Evolutionary conservation across 2,113 vertebrate genomes (phyloP).

Genomic region (Bettongia penicillata): DNA sequence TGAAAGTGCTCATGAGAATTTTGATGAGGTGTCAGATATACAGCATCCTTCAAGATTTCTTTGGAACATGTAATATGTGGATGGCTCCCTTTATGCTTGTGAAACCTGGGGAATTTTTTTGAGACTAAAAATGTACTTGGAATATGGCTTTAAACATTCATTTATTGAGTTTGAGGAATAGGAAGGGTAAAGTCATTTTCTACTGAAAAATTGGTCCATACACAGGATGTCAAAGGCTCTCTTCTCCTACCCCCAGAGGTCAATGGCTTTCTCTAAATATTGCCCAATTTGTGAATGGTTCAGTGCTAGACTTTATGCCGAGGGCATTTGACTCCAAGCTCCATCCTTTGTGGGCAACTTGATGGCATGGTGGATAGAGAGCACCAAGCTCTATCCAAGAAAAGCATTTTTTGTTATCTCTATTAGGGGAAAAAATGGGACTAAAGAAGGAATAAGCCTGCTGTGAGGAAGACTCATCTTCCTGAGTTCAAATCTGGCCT

Average conservation of each 20-base stretch:
- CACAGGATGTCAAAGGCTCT: not conserved
- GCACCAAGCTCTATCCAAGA: no score
- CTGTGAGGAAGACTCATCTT: not conserved
- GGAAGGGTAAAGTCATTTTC: not conserved
- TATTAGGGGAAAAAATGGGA: no score
- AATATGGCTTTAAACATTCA: not conserved
- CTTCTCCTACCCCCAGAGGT: not conserved
- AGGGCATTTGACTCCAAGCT: not conserved
- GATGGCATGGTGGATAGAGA: not conserved
- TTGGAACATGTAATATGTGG: not conserved
- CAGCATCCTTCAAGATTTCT: not conserved
- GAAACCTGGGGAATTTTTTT: not conserved
- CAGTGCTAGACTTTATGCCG: not conserved
- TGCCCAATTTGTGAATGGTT: not conserved
- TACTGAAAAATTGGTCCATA: not conserved
- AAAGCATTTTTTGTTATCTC: no score
- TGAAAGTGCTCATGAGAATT: not conserved
- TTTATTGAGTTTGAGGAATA: not conserved
- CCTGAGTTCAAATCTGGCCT: not conserved
- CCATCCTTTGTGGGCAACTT: not conserved
- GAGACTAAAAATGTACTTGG: not conserved
- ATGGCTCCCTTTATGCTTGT: not conserved
- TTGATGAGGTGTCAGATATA: slow-evolving; percentile 18
- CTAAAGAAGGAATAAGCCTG: no score
- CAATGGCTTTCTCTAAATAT: not conserved